These are phyloP conservation scores for Apolygus lucorum DNA, from an alignment of 1,140 invertebrate species.

Conservation along the genomic window DNA sequence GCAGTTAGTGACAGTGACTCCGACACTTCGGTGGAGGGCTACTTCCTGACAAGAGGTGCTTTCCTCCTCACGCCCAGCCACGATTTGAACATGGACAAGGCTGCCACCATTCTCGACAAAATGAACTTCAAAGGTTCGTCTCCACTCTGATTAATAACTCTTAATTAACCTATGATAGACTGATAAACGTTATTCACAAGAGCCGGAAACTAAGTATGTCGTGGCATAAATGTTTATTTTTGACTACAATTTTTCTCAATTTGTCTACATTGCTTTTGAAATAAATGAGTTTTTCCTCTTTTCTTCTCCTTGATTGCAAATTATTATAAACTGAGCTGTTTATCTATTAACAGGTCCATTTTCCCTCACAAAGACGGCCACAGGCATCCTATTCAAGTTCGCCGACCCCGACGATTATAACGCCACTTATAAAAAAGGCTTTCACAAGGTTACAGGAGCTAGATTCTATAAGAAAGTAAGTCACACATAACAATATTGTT, in stretches of 20 bases:
- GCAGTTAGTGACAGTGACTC: slow-evolving; percentile 33
- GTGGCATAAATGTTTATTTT: too few relatives aligned
- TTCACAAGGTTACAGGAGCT: slow-evolving; percentile 70
- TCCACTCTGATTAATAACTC: not conserved
- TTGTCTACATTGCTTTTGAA: too few relatives aligned
- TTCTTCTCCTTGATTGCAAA: too few relatives aligned
- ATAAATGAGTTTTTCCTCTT: too few relatives aligned
- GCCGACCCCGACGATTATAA: slow-evolving; percentile 74
- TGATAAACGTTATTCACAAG: too few relatives aligned
- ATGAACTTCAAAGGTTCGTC: slow-evolving; percentile 58
- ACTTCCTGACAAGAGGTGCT: slow-evolving; percentile 51
- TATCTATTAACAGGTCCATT: slow-evolving; percentile 49
- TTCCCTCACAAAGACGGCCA: slow-evolving; percentile 73
- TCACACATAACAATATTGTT: too few relatives aligned
- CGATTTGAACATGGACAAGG: slow-evolving; percentile 72
- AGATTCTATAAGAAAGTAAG: slow-evolving; percentile 70
- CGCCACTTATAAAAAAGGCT: slow-evolving; percentile 73
- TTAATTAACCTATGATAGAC: too few relatives aligned
- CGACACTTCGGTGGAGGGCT: slow-evolving; percentile 32
- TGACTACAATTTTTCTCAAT: too few relatives aligned
- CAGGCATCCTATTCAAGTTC: slow-evolving; percentile 79
- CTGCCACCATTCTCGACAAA: slow-evolving; percentile 74
- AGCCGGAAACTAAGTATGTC: too few relatives aligned
- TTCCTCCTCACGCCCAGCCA: slow-evolving; percentile 74
- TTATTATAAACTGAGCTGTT: too few relatives aligned